Base-by-base conservation (phyloP, 2,888 invertebrate genomes). In the Polydrusus cervinus region DNA sequence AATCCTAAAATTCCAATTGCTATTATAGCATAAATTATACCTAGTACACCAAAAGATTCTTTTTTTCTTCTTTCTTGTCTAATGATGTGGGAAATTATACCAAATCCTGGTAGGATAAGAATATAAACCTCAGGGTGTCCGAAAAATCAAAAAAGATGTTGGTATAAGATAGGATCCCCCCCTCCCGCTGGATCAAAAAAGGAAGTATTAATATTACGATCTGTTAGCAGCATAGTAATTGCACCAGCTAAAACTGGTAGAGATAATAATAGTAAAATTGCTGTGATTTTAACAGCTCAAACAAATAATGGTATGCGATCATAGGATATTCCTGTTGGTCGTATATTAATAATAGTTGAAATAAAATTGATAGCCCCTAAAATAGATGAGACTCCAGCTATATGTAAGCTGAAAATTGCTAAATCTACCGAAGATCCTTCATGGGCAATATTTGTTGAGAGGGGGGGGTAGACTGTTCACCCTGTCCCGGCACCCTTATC, bases 131-230 rank as follows among this genome's bases (percentile, higher is more conserved):
- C 94, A 10, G 94, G 94, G 71, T 95, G 95, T 0, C 94, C 95
- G 90, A 95, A 95, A 89, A 95, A 95, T 92, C 94, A 95, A 88
- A 95, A 94, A 90, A 95, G 88, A 86, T 95, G 94, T 91, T 95
- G 94, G 69, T 93, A 95, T 80, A 95, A 81, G 88, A 95, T 91
- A 1, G 94, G 94, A 71, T 95, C 94, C 68, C 94, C 95, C 34
- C 94, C 95, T 76, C 93, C 94, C 0, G 91, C 89, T 0, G 94
- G 94, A 43, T 95, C 93, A 90, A 95, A 95, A 87, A 95, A 95
- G 0, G 93, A 91, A 0, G 94, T 94, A 89, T 94, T 94, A 86
- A 94, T 85, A 88, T 95, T 94, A 85, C 94, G 94, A 83, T 95
- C 94, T 2, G 92, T 93, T 86, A 95, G 86, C 78, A 95, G 81